phyloP scores from a whole-genome alignment of 2,888 invertebrate genomes.

The Cylloceria caligata region DNA sequence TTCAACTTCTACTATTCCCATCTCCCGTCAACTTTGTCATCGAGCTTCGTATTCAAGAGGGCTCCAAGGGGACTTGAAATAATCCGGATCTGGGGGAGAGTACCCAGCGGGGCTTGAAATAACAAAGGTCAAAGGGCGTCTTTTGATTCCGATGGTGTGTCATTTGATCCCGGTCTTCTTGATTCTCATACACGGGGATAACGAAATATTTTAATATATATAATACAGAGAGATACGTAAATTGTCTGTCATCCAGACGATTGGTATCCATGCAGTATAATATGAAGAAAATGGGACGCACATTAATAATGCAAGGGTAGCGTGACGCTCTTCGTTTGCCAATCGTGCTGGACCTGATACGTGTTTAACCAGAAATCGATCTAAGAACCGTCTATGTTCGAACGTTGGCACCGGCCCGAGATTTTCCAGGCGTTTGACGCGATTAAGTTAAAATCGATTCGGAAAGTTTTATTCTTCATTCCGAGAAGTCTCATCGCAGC shows the following conservation, averaged over 20 bases:
- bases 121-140: too few species aligned
- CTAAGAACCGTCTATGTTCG: not conserved
- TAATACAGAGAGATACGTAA: too few species aligned
- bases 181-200: too few species aligned
- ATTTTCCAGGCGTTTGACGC: not conserved
- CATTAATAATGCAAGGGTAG: constrained; percentile 24
- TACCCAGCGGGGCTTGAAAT: too few species aligned
- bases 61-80: too few species aligned
- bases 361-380: constrained; percentile 22
- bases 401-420: not conserved
- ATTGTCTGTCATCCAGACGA: not conserved
- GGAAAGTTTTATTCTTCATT: not conserved
- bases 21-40: too few species aligned
- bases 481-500: not conserved
- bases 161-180: too few species aligned
- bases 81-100: too few species aligned
- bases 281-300: constrained; percentile 11
- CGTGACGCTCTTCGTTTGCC: constrained; percentile 20
- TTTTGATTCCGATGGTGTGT: too few species aligned
- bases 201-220: too few species aligned
- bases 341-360: constrained; percentile 23
- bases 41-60: too few species aligned
- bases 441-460: not conserved
- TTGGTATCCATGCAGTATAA: not conserved
- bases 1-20: too few species aligned